Conservation (phyloP, 2,113 vertebrate genomes). For the Seriola aureovittata region DNA sequence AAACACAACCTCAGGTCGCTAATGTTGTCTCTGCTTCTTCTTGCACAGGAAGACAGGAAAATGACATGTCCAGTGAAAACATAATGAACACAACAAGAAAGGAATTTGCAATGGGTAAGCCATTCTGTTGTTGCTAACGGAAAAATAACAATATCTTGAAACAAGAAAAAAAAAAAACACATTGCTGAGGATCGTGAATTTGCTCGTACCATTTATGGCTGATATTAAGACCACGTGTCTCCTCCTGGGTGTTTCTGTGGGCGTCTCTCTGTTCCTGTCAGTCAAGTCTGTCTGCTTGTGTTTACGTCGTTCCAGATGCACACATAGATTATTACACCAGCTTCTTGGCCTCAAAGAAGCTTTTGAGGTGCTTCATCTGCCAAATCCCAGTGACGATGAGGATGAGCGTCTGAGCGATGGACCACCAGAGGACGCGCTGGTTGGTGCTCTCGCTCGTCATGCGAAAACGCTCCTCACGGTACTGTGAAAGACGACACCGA, state of each 20-base stretch:
- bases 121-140: not conserved
- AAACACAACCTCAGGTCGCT: not conserved
- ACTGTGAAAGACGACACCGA: conserved; percentile 79
- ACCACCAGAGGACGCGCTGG: conserved; percentile 98
- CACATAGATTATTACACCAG: conserved; percentile 84
- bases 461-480: conserved; percentile 94
- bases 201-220: conserved; percentile 22
- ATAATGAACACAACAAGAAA: conserved; percentile 6
- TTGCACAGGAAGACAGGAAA: conserved; percentile 4
- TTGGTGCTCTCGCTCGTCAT: conserved; percentile 98
- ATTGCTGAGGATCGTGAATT: not conserved
- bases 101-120: not conserved
- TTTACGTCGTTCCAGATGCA: not conserved
- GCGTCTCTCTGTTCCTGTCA: not conserved
- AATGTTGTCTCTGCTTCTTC: not conserved
- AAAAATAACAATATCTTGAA: conserved; percentile 9
- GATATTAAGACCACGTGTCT: conserved; percentile 16
- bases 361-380: conserved; percentile 98
- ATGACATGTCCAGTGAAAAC: conserved; percentile 11
- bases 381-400: conserved; percentile 95
- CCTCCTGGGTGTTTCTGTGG: conserved; percentile 9
- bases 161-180: not conserved
- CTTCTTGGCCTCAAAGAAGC: conserved; percentile 98
- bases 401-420: conserved; percentile 95
- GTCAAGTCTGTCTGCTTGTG: conserved; percentile 11